Evolutionary conservation across 2,113 vertebrate genomes (phyloP).

Genomic region (Manacus vitellinus): DNA sequence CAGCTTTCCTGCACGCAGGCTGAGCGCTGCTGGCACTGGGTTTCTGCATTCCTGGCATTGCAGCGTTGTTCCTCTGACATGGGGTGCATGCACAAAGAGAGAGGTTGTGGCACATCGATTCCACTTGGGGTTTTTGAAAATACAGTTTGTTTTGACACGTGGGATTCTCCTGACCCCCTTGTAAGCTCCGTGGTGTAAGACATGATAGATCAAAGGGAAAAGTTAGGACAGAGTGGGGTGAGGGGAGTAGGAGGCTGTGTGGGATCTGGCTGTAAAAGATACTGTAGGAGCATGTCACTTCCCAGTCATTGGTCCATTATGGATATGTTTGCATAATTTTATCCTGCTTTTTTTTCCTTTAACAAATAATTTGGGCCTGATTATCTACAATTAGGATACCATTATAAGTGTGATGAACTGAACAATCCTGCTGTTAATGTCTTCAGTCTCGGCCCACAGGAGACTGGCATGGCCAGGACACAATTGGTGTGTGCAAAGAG

Average conservation of each 20-base stretch:
- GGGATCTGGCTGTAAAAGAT: not conserved
- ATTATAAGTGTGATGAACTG: not conserved
- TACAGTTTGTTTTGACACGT: not conserved
- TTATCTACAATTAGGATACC: not conserved
- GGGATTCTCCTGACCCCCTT: not conserved
- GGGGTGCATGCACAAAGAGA: not conserved
- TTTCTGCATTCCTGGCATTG: not conserved
- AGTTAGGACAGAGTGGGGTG: not conserved
- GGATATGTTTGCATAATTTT: not conserved
- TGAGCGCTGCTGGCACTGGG: accelerated
- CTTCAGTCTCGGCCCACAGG: not conserved
- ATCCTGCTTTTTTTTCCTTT: not conserved
- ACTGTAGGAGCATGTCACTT: not conserved
- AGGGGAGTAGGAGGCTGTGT: not conserved
- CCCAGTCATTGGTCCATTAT: not conserved
- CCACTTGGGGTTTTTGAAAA: not conserved
- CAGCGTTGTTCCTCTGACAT: not conserved
- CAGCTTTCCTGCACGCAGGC: not conserved
- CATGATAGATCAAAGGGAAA: not conserved
- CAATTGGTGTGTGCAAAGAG: not conserved
- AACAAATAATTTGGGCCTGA: not conserved
- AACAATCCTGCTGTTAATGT: not conserved
- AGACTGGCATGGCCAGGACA: accelerated
- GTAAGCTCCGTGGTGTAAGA: not conserved
- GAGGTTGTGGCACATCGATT: accelerated